Conservation (phyloP, 1,140 invertebrate genomes). For the Acarapis woodi region DNA sequence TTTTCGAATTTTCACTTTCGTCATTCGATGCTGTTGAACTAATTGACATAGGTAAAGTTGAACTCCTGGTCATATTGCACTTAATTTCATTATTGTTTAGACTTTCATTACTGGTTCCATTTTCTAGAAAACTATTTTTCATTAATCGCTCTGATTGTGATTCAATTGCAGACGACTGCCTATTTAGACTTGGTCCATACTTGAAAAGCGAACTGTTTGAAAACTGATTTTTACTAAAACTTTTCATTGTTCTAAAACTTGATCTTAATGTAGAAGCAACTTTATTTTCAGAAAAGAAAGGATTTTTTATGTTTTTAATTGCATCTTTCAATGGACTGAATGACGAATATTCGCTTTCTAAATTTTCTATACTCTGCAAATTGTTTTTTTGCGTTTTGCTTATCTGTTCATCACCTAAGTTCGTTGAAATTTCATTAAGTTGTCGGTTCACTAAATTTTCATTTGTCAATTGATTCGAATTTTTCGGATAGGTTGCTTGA, state of each 20-base stretch:
- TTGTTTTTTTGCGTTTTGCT: too few relatives aligned
- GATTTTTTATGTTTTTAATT: constrained; percentile 6
- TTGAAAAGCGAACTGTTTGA: too few relatives aligned
- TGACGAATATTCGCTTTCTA: too few relatives aligned
- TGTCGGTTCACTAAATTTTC: too few relatives aligned
- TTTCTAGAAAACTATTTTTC: constrained; percentile 6
- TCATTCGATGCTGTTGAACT: constrained; percentile 8
- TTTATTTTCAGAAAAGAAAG: constrained; percentile 8
- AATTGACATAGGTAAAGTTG: constrained; percentile 8
- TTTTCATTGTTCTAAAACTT: constrained; percentile 7
- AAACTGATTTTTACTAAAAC: background rate
- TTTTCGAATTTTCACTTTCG: too few relatives aligned
- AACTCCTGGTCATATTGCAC: background rate
- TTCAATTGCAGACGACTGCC: too few relatives aligned
- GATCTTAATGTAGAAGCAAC: constrained; percentile 7
- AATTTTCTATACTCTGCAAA: too few relatives aligned
- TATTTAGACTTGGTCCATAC: too few relatives aligned
- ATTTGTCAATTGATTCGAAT: too few relatives aligned
- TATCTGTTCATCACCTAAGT: too few relatives aligned
- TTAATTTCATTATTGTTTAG: background rate
- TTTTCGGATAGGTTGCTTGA: too few relatives aligned
- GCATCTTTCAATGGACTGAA: constrained; percentile 13
- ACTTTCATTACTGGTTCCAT: background rate
- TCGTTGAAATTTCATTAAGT: too few relatives aligned
- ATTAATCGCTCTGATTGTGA: constrained; percentile 5